These are phyloP conservation scores for Steatornis caripensis DNA, from an alignment of 2,113 vertebrate species.

Conservation along the genomic window DNA sequence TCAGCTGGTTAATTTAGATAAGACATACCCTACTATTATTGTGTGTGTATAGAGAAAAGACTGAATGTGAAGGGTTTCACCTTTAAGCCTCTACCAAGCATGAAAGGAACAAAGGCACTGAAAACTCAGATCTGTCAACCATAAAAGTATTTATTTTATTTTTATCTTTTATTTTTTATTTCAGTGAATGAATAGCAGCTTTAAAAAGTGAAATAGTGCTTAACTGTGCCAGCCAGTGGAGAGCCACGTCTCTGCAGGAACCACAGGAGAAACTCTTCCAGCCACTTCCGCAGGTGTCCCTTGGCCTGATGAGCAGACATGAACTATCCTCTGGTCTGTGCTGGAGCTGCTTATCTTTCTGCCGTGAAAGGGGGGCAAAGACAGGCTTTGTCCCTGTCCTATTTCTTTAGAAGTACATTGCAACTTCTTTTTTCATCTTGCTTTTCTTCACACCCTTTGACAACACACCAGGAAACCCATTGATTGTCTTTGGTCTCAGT, in stretches of 20 bases:
- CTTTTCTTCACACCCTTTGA: not conserved
- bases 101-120: not conserved
- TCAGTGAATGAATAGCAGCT: not conserved
- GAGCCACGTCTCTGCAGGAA: not conserved
- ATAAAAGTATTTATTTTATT: not conserved
- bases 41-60: not conserved
- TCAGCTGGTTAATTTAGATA: not conserved
- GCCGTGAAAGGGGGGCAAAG: not conserved
- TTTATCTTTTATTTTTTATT: not conserved
- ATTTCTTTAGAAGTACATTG: not conserved
- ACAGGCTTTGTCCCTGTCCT: not conserved
- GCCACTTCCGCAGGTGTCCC: not conserved
- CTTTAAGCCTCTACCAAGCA: not conserved
- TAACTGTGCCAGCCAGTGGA: not conserved
- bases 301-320: not conserved
- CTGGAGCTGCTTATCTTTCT: not conserved
- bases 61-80: not conserved
- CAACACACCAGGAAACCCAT: not conserved
- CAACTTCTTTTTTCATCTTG: not conserved
- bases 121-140: not conserved
- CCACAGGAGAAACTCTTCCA: not conserved
- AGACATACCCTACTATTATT: not conserved
- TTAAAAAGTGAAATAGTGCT: not conserved
- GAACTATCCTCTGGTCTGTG: not conserved
- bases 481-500: not conserved